Base-by-base conservation (phyloP, 2,888 invertebrate species). In the Amphipoea oculea region DNA sequence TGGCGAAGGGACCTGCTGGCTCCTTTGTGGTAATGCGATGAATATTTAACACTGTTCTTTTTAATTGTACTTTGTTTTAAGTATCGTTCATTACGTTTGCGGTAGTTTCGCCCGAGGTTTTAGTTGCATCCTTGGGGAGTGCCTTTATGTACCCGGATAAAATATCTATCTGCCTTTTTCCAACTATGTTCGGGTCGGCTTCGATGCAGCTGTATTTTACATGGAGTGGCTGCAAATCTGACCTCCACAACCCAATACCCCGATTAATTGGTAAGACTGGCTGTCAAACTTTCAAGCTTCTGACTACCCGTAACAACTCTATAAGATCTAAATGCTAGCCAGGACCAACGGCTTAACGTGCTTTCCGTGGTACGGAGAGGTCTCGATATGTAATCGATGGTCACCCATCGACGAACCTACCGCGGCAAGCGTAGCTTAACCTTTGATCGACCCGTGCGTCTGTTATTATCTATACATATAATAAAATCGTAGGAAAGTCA, bases 41-140 rank as follows among this genome's bases (percentile, higher is more conserved):
- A 77, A 79, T 85, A 85, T 79, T 85, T 70, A 82, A 85, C 60
- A 67, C 70, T 54, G 29, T n/a, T 84, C 40, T 71, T 82, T 82
- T 76, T 54, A 45, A 71, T 70, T 78, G 66, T 42, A 40, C 60
- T 68, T 67, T 83, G 51, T 82, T 79, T 51, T 20, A 72, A 67
- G 73, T 73, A 54, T 62, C 73, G 7, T 62, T 79, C 5, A 17
- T 12, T 67, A 45, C 5, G 5, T 65, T 40, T 29, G 29, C 40
- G 14, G 23, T 68, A 63, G 62, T 74, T 68, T 54, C 23, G 4
- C 11, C 40, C 3, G 17, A 5, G 0, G 45, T 73, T 68, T 57
- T 36, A 20, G 0, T n/a, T 17, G n/a, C 1, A 1, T 29, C 81
- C 60, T 23, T 0, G 0, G 62, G 45, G 45, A 81, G 1, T n/a